A percentile compares a stretch with the other conserved stretches of the same genome.
Evolutionary conservation across 2,797 vertebrate species (phyloP).

Genomic region (Chrysocyon brachyurus): DNA sequence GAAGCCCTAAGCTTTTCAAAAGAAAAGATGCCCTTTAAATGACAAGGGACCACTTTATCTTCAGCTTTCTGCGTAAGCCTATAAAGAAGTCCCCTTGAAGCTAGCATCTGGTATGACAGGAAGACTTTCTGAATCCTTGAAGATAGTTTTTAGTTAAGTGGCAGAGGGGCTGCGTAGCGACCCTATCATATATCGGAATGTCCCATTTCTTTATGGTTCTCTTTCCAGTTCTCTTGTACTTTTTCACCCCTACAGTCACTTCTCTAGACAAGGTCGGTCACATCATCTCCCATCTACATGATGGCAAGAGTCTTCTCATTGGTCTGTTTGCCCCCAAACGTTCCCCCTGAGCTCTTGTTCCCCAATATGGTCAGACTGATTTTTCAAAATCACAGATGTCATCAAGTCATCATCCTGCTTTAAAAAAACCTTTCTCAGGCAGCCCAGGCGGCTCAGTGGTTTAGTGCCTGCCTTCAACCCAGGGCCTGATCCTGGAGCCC

Average conservation of each 20-base stretch:
- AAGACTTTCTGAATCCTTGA: conserved; percentile 19
- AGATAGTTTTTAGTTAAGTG: background rate
- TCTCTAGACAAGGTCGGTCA: background rate
- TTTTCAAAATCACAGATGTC: background rate
- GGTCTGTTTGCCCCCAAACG: background rate
- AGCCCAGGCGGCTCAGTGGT: too few relatives aligned
- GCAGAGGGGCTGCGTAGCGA: background rate
- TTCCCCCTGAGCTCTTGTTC: background rate
- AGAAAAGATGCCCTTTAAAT: conserved; percentile 80
- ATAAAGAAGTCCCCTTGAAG: background rate
- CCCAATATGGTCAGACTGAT: background rate
- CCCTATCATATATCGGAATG: background rate
- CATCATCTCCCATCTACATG: background rate
- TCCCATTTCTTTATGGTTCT: background rate
- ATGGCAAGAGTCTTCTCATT: background rate
- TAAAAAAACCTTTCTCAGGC: background rate
- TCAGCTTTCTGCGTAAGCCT: background rate
- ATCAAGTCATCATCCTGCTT: background rate
- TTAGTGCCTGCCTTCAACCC: too few relatives aligned
- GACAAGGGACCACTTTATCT: conserved; percentile 58
- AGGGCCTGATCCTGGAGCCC: too few relatives aligned
- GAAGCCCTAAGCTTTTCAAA: conserved; percentile 81
- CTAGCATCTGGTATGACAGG: conserved; percentile 25
- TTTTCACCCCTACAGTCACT: background rate
- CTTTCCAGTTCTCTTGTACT: background rate